A percentile compares a stretch with the other conserved stretches of the same genome.
These are phyloP conservation scores for Promerops cafer DNA, from an alignment of 2,113 vertebrate species.

Conservation along the genomic window DNA sequence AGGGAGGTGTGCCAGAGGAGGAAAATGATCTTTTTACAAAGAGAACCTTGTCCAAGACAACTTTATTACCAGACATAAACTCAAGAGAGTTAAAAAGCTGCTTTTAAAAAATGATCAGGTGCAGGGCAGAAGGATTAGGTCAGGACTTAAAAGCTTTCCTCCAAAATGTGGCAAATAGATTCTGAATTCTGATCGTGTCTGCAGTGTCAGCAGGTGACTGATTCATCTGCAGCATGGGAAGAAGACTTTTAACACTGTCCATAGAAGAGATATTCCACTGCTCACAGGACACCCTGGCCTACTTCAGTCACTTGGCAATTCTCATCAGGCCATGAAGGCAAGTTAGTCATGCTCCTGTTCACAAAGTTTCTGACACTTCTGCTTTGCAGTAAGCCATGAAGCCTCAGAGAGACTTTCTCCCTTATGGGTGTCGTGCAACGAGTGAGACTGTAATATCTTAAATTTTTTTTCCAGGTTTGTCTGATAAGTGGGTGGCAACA, in stretches of 20 bases:
- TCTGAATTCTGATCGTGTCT: neutral
- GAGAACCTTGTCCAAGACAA: neutral
- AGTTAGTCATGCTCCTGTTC: neutral
- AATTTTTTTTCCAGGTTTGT: slow-evolving; percentile 38
- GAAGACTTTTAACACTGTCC: neutral
- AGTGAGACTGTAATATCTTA: neutral
- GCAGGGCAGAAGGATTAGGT: neutral
- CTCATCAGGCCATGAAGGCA: neutral
- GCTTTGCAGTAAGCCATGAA: neutral
- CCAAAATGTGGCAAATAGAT: slow-evolving; percentile 23
- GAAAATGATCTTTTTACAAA: neutral
- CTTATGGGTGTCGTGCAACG: neutral
- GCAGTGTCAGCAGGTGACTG: neutral
- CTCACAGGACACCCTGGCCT: neutral
- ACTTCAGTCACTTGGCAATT: slow-evolving; percentile 7
- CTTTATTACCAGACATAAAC: neutral
- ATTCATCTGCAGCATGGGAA: slow-evolving; percentile 19
- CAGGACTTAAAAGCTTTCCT: slow-evolving; percentile 30
- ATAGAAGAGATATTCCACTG: neutral
- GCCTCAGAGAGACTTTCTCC: neutral
- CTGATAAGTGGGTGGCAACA: slow-evolving; percentile 35
- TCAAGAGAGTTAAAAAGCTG: neutral
- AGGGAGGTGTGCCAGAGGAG: neutral
- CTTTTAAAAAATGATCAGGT: neutral
- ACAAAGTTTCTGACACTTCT: neutral